Base-by-base conservation (phyloP, 2,888 invertebrate species). In the Ormyrus rosae region DNA sequence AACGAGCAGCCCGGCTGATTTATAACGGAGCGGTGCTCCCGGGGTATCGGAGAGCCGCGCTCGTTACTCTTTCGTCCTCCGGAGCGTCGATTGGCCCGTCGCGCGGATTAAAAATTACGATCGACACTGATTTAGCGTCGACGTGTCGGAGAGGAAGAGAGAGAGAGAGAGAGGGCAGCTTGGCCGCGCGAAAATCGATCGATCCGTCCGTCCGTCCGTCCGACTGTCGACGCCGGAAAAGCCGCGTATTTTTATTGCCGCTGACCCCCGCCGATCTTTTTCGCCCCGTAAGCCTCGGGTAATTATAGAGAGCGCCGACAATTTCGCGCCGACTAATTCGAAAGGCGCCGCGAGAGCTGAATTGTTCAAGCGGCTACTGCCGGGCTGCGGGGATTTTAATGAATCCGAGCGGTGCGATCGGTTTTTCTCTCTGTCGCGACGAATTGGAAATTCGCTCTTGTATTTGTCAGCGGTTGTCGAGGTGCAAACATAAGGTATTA, bases 81-180 rank as follows among this genome's bases (percentile, higher is more conserved):
- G 82, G 83, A 69, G 82, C 76, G 81, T 70, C 79, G 67, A 78
- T 73, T 78, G 69, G 55, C 65, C 80, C 77, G 82, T 79, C 78
- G 78, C 77, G 79, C 50, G 85, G 85, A 88, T 87, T 86, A 87
- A 87, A 88, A 87, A 87, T 88, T 86, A 87, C 87, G 85, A 87
- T 86, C 86, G 87, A 85, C 86, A 82, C 86, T 87, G 87, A 88
- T 88, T 87, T 86, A 86, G 80, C 82, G 82, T 65, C 78, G 71
- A 13, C 61, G 46, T 8, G 48, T 53, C 46, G 56, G n/a, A 46
- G 70, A 53, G 50, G 13, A 11, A n/a, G 46, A 9, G 58, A 67
- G 68, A 60, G 6, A 60, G 6, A 55, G 11, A 46, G 10, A 13
- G 50, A 5, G 61, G 67, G 11, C 9, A 45, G 19, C 19, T n/a